Evolutionary conservation across 1,140 invertebrate genomes (phyloP), one percentile per base, ranked within the genome.

Genomic region (Eciton burchellii): DNA sequence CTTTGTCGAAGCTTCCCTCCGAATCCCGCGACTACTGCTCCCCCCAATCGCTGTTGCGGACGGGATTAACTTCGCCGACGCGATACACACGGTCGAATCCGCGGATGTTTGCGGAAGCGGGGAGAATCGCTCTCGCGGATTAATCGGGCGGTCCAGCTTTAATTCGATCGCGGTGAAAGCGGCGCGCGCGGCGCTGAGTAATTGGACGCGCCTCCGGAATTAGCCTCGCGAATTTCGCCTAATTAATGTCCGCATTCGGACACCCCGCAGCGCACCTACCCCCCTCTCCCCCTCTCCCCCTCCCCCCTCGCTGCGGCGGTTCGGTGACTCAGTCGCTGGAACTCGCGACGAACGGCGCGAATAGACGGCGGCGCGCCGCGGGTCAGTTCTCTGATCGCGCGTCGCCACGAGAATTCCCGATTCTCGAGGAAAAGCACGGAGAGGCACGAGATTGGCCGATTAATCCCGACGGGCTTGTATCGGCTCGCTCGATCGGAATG

Each of bases 141-240:
- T 85, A 89, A 90, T 86, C 84, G 87, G 63, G 16, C 35, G 41
- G 12, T 59, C 45, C 54, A 26, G 60, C 73, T 88, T 88, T 87
- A 82, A 90, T 90, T 90, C 73, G 76, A 91, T 89, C 83, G 83
- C 85, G 85, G 86, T 88, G 86, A 91, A 76, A 12, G 56, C 35
- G 29, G 54, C 29, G 11, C 29, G 65, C n/a, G 29, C 60, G 49
- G 43, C 19, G 70, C 35, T 71, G 88, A 89, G 83, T 89, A 90
- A 90, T 89, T 87, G 81, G 52, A 83, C 45, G 81, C 29, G 26
- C 24, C 74, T 74, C 77, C 86, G 72, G 87, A 90, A 91, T 91
- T 91, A 91, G 84, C 85, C 68, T 84, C 45, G 81, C 83, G 87
- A 92, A 91, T 91, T 91, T 90, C 81, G 88, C 84, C 86, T 90